Evolutionary conservation across 2,888 invertebrate genomes (phyloP), one percentile per base, ranked within the genome.

Genomic region (Nasonovia ribisnigri): DNA sequence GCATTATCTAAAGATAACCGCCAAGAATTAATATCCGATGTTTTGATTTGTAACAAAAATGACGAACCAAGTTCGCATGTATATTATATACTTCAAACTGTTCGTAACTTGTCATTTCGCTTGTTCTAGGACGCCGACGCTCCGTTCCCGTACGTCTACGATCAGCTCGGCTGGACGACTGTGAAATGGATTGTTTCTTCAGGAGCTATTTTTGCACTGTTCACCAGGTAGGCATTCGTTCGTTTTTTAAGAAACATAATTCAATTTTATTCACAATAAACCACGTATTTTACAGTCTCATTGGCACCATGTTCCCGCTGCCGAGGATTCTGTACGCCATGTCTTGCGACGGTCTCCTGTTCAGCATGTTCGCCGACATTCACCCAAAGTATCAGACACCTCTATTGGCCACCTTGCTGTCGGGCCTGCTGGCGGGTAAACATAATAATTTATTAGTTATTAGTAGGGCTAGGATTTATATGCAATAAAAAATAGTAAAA

Each of bases 191-290:
- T 99, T 90, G 99, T 99, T 2, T 98, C 98, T 0, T 96, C 98
- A 91, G 99, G 99, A 1, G 99, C 99, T 1, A 97, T 99, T 57
- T 98, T 98, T 96, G 99, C 99, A 0, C 96, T 99, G 13, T 98
- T 98, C 95, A 98, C 99, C 2, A 96, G 96, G 96, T 95, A 94
- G 94, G 86, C 29, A 5, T 48, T 2, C 77, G 8, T 48, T 2
- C 77, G 8, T 20, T 77, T 36, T 1, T 77, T 20, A 1, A 36
- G 16, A 29, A 16, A 46, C 1, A 3, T 77, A 29, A 3, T 26
- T 8, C 6, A 57, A 11, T 86, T 46, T 43, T 16, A 46, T 8
- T n/a, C 5, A 16, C 51, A 29, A 42, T 36, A 24, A 36, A 29
- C 10, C 5, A 84, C 13, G 11, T 11, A 29, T 89, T 97, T 95